These are phyloP conservation scores for Fratercula arctica DNA, from an alignment of 2,797 vertebrate genomes.

Conservation along the genomic window DNA sequence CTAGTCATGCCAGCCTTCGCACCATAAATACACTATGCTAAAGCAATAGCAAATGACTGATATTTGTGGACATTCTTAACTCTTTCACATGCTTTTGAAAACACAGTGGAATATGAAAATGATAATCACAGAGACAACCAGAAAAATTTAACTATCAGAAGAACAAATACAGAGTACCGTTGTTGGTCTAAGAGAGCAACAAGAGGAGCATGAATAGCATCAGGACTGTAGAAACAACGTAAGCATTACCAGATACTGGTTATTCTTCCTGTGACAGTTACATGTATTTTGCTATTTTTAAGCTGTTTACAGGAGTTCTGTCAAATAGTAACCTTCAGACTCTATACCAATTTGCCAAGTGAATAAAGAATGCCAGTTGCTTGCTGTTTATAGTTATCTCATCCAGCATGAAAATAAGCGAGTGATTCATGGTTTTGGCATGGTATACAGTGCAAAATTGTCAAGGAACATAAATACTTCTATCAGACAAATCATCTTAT, in stretches of 20 bases:
- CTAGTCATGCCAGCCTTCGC: not conserved
- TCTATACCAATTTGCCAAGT: conserved; percentile 32
- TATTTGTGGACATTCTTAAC: not conserved
- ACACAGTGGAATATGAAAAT: conserved; percentile 25
- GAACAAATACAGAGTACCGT: conserved; percentile 16
- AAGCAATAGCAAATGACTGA: not conserved
- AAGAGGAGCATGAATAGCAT: not conserved
- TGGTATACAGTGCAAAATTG: not conserved
- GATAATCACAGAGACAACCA: not conserved
- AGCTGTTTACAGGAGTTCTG: conserved; percentile 25
- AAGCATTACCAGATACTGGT: not conserved
- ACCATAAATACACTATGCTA: not conserved
- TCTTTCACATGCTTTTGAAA: conserved; percentile 38
- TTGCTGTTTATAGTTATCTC: conserved; percentile 16
- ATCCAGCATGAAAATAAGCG: conserved; percentile 22
- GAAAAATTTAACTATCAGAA: conserved; percentile 27
- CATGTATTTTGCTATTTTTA: not conserved
- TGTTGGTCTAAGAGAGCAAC: conserved; percentile 1
- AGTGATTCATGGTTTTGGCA: not conserved
- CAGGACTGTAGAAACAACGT: not conserved
- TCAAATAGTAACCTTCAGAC: conserved; percentile 44
- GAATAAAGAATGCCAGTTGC: conserved; percentile 21
- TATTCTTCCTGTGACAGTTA: not conserved
- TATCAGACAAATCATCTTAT: conserved; percentile 26
- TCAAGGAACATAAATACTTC: conserved; percentile 18